Conservation (phyloP, 2,797 vertebrate species). For the Lophotriccus pileatus region DNA sequence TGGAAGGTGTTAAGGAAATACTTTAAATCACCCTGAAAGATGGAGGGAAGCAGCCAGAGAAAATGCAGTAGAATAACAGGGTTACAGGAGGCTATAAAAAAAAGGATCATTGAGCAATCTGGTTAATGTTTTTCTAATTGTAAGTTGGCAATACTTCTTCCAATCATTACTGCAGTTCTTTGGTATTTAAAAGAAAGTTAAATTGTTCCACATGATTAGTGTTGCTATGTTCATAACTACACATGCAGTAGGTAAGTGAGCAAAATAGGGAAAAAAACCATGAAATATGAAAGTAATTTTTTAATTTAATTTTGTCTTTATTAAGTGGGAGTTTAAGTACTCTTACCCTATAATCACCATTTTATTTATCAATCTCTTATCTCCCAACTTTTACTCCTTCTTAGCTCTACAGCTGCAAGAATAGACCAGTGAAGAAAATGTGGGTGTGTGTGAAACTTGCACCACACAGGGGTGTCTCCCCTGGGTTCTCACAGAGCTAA, state of each 20-base stretch:
- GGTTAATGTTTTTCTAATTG: background rate
- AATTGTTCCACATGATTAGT: background rate
- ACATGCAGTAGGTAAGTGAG: background rate
- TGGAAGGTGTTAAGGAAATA: background rate
- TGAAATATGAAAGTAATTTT: background rate
- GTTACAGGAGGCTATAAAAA: background rate
- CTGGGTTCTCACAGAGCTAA: background rate
- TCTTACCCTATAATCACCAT: background rate
- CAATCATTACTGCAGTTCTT: background rate
- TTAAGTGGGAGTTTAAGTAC: background rate
- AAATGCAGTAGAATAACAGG: background rate
- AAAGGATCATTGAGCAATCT: background rate
- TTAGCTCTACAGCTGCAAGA: constrained; percentile 16
- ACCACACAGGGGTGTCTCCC: background rate
- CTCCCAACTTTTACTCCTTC: background rate
- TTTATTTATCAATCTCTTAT: background rate
- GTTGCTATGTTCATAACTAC: background rate
- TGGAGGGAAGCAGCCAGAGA: background rate
- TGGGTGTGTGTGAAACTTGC: background rate
- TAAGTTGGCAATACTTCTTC: background rate
- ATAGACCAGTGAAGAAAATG: background rate
- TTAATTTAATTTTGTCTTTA: background rate
- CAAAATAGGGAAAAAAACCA: background rate
- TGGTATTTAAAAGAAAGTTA: background rate
- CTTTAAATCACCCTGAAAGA: background rate